Conservation (phyloP, 2,797 vertebrate genomes). For the Acrossocheilus wenchowensis region DNA sequence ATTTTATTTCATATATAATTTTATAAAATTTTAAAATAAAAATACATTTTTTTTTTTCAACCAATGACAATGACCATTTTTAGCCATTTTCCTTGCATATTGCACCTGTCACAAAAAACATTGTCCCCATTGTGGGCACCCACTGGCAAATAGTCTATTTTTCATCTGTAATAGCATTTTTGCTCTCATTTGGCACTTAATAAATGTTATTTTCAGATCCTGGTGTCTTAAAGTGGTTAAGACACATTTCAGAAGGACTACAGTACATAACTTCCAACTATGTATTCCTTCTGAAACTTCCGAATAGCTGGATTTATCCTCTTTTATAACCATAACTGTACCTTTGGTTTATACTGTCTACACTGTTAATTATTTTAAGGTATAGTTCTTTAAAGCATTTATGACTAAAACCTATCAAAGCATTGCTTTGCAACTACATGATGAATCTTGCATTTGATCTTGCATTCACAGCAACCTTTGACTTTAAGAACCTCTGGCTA, state of each 20-base stretch:
- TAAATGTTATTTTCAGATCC: neutral
- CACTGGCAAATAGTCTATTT: neutral
- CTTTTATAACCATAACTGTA: neutral
- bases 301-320: neutral
- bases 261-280: too few species aligned
- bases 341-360: neutral
- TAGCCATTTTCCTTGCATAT: neutral
- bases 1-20: too few species aligned
- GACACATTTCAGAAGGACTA: neutral
- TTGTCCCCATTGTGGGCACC: too few species aligned
- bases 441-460: neutral
- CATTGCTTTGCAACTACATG: constrained; percentile 7
- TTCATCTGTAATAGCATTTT: neutral
- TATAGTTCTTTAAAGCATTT: neutral
- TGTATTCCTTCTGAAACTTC: too few species aligned
- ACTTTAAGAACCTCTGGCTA: neutral
- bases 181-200: neutral
- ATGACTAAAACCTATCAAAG: neutral
- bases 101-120: neutral
- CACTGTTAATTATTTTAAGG: neutral
- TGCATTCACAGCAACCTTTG: neutral
- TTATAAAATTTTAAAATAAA: too few species aligned
- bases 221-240: neutral
- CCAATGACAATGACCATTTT: too few species aligned
- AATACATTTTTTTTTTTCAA: too few species aligned